Evolutionary conservation across 37 sponge, comb jelly and placozoan genomes (phyloP), one percentile per base, ranked within the genome.

Genomic region (Theonella swinhoei): DNA sequence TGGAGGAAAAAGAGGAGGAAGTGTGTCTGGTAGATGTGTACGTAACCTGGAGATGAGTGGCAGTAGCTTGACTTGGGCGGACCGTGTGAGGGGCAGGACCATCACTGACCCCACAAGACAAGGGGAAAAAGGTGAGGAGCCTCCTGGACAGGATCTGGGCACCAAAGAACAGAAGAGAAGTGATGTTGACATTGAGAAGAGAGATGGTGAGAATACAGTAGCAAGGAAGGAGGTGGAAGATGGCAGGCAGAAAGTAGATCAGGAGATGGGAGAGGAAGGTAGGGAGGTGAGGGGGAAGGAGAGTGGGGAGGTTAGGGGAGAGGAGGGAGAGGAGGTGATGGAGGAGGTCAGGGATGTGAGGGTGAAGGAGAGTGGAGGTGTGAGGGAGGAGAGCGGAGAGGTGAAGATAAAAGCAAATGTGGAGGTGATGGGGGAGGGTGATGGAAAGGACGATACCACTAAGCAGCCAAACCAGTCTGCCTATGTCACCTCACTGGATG

Each of bases 61-160:
- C n/a, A n/a, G n/a, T n/a, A n/a, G n/a, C n/a, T 70, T 43, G 7
- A 80, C 85, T 20, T 89, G 90, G 90, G 90, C 90, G 61, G 90
- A 89, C 24, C 41, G 90, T 35, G 90, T 89, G 72, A 89, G 36
- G 41, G 88, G 88, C 68, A 23, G 36, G 2, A 59, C 70, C 14
- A 14, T 47, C 14, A n/a, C n/a, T n/a, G n/a, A n/a, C n/a, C n/a
- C n/a, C n/a, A n/a, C n/a, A n/a, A n/a, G n/a, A n/a, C n/a, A n/a
- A n/a, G n/a, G n/a, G n/a, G n/a, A n/a, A n/a, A n/a, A n/a, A n/a
- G n/a, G n/a, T n/a, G n/a, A n/a, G n/a, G n/a, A n/a, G n/a, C n/a
- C n/a, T n/a, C n/a, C n/a, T n/a, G n/a, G n/a, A n/a, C n/a, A n/a
- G n/a, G n/a, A n/a, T n/a, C n/a, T n/a, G n/a, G n/a, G n/a, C n/a